Conservation (phyloP, 2,888 invertebrate species). For the Sycophila texana region DNA sequence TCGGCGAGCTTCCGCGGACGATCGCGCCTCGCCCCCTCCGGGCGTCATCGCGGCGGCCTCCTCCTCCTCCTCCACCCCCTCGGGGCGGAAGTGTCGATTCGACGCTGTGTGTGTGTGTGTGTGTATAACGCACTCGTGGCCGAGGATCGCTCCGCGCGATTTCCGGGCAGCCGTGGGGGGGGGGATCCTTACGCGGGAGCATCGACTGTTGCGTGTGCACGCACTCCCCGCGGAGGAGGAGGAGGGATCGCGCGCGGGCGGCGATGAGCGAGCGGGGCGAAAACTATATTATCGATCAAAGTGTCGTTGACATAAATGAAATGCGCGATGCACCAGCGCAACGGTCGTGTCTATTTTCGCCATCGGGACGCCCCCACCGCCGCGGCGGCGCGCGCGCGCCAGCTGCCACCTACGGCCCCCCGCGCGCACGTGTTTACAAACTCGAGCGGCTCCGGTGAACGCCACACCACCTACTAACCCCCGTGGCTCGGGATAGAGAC, state of each 20-base stretch:
- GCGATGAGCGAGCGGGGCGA: not conserved
- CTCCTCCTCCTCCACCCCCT: too few species aligned
- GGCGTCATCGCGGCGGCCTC: too few species aligned
- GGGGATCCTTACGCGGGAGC: not conserved
- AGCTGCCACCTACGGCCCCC: not conserved
- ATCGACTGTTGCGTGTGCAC: constrained; percentile 25
- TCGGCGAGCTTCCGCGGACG: not conserved
- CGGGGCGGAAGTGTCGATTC: too few species aligned
- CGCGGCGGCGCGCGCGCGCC: not conserved
- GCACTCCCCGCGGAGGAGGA: not conserved
- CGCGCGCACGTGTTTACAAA: not conserved
- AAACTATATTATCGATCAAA: constrained; percentile 45
- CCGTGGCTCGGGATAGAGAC: too few species aligned
- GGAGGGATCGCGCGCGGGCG: not conserved
- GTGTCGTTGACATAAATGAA: constrained; percentile 45
- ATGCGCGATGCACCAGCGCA: constrained; percentile 34
- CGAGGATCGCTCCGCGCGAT: too few species aligned
- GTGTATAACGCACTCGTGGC: too few species aligned
- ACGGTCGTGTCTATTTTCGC: constrained; percentile 18
- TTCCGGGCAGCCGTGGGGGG: not conserved
- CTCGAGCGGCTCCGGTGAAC: not conserved
- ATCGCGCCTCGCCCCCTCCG: not conserved
- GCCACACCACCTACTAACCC: not conserved
- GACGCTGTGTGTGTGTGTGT: too few species aligned
- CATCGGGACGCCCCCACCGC: not conserved